phyloP scores from a whole-genome alignment of 2,113 vertebrate species.

The Danionella cerebrum region DNA sequence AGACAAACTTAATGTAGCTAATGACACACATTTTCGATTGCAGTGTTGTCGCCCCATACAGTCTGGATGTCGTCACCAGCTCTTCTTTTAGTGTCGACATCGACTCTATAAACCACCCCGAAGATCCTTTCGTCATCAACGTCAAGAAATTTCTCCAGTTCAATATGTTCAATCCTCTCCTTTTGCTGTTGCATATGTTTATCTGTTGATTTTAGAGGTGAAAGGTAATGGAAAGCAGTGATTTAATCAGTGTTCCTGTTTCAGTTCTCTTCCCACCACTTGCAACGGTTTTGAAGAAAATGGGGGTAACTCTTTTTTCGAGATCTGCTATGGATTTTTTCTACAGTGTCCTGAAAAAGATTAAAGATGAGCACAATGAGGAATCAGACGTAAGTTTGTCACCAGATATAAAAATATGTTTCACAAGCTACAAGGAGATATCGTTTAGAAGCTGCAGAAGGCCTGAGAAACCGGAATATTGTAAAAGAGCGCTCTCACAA shows the following conservation, averaged over 20 bases:
- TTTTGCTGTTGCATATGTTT: constrained; percentile 54
- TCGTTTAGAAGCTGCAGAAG: too few species aligned
- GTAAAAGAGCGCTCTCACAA: too few species aligned
- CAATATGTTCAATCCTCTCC: constrained; percentile 33
- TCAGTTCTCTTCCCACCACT: constrained; percentile 67
- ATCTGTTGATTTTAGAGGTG: neutral
- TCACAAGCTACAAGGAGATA: too few species aligned
- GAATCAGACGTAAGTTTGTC: constrained; percentile 37
- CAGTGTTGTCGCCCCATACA: constrained; percentile 57
- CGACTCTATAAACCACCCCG: constrained; percentile 66
- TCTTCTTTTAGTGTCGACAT: constrained; percentile 70
- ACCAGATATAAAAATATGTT: too few species aligned
- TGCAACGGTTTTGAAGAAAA: constrained; percentile 52
- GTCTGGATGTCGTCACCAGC: constrained; percentile 71
- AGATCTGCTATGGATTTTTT: constrained; percentile 53
- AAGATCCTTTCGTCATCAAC: constrained; percentile 63
- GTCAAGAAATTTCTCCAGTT: constrained; percentile 63
- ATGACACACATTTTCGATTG: neutral
- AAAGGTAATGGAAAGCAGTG: neutral
- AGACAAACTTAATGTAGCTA: neutral
- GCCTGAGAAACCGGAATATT: too few species aligned
- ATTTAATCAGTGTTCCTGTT: neutral
- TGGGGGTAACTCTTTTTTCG: constrained; percentile 63
- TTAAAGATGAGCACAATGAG: constrained; percentile 53
- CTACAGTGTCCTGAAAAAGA: constrained; percentile 46